phyloP scores from a whole-genome alignment of 2,888 invertebrate species.

The Didymodactylos carnosus region DNA sequence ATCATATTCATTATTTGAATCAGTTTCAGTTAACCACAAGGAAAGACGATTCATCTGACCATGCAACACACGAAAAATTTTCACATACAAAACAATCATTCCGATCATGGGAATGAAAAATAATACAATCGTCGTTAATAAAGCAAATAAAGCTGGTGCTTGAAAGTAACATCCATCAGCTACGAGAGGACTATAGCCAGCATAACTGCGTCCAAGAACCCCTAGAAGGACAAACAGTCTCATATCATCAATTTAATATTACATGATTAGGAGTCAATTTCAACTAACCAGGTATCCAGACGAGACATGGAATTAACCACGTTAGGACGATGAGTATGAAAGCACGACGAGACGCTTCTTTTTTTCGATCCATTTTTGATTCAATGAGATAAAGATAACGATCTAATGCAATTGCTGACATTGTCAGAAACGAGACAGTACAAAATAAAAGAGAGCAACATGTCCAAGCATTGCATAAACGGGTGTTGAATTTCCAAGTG shows the following conservation, averaged over 20 bases:
- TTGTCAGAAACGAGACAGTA: not conserved
- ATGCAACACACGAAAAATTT: not conserved
- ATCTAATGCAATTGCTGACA: not conserved
- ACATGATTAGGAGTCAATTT: not conserved
- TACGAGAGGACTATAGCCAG: conserved; percentile 17
- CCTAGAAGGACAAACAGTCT: conserved; percentile 16
- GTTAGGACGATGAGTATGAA: conserved; percentile 18
- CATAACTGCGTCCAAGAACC: conserved; percentile 15
- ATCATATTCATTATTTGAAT: not conserved
- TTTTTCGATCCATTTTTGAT: not conserved
- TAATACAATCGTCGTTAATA: conserved; percentile 15
- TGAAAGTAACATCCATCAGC: conserved; percentile 20
- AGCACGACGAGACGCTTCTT: conserved; percentile 19
- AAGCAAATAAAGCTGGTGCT: conserved; percentile 21
- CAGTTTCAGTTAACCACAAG: not conserved
- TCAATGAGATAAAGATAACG: not conserved
- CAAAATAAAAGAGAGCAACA: not conserved
- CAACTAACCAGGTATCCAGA: conserved; percentile 19
- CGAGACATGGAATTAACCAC: conserved; percentile 20
- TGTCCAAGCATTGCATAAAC: not conserved
- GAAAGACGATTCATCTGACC: not conserved
- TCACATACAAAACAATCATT: not conserved
- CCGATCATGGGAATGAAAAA: conserved; percentile 16
- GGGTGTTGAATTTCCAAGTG: not conserved
- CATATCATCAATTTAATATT: not conserved